A percentile compares a stretch with the other conserved stretches of the same genome.
These are phyloP conservation scores for Eulithis prunata DNA, from an alignment of 2,888 invertebrate species.

Conservation along the genomic window DNA sequence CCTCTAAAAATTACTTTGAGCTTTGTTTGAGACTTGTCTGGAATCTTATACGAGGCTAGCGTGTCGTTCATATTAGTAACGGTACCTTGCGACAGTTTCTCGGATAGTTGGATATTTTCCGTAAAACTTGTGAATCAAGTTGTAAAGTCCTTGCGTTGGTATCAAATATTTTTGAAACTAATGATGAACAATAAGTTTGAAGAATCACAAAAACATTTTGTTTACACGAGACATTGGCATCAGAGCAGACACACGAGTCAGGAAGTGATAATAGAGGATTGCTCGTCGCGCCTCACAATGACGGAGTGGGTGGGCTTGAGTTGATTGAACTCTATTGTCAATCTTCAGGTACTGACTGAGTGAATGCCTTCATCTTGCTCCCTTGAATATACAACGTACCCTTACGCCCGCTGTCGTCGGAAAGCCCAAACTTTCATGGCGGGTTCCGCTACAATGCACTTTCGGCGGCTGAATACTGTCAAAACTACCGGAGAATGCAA, in stretches of 20 bases:
- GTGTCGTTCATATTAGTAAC: no score
- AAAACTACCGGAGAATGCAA: conserved; percentile 57
- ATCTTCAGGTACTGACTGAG: conserved; percentile 70
- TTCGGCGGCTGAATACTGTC: conserved; percentile 57
- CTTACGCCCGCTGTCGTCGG: conserved; percentile 40
- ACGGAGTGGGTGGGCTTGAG: conserved; percentile 74
- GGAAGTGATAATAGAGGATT: conserved; percentile 70
- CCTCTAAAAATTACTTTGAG: conserved; percentile 21
- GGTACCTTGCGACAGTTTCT: no score
- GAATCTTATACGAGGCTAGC: no score
- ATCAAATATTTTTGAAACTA: neutral
- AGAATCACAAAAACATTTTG: conserved; percentile 9
- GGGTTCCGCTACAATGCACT: conserved; percentile 54
- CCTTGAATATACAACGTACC: conserved; percentile 45
- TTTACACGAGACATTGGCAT: conserved; percentile 23
- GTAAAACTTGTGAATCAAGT: no score
- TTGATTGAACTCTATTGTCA: conserved; percentile 79
- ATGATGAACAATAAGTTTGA: neutral
- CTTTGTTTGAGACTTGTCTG: no score
- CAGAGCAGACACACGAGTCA: conserved; percentile 46
- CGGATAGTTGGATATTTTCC: no score
- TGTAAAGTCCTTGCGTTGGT: no score
- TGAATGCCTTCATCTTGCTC: conserved; percentile 58
- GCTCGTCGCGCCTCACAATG: conserved; percentile 68
- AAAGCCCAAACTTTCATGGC: conserved; percentile 54